These are phyloP conservation scores for Stomorhina lunata DNA, from an alignment of 2,888 invertebrate species.

Conservation along the genomic window DNA sequence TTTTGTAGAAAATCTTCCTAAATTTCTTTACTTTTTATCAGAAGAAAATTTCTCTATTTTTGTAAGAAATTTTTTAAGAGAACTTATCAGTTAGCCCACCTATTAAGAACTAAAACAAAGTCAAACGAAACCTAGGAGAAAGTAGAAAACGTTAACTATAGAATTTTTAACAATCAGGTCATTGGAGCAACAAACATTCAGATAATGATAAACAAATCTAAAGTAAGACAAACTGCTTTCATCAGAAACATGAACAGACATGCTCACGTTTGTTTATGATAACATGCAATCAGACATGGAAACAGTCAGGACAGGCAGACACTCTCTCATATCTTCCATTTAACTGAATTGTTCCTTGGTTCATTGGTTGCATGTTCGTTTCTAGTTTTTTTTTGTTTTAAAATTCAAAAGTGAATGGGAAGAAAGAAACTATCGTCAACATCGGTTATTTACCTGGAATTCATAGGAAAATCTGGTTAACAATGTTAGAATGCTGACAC, in stretches of 20 bases:
- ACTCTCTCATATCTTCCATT: neutral
- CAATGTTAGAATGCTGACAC: constrained; percentile 43
- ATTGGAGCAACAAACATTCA: constrained; percentile 1
- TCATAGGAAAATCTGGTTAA: neutral
- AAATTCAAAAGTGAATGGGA: neutral
- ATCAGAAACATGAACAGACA: neutral
- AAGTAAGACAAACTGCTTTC: constrained; percentile 2
- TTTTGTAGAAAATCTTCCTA: too few species aligned
- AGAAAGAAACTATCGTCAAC: neutral
- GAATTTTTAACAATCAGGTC: constrained; percentile 29
- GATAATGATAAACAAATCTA: constrained; percentile 15
- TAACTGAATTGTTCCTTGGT: neutral
- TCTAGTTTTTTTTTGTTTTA: neutral
- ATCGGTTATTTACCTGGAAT: neutral
- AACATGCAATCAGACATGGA: neutral
- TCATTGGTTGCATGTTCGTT: constrained; percentile 25
- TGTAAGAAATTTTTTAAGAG: too few species aligned
- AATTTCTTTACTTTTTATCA: too few species aligned
- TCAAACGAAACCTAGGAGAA: neutral
- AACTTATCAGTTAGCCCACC: neutral
- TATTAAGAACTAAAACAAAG: too few species aligned
- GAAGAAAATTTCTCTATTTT: too few species aligned
- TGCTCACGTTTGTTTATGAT: neutral
- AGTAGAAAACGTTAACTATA: neutral
- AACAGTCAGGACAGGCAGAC: neutral